Evolutionary conservation across 2,888 invertebrate species (phyloP).

Genomic region (Hirtodrosophila trivittata): DNA sequence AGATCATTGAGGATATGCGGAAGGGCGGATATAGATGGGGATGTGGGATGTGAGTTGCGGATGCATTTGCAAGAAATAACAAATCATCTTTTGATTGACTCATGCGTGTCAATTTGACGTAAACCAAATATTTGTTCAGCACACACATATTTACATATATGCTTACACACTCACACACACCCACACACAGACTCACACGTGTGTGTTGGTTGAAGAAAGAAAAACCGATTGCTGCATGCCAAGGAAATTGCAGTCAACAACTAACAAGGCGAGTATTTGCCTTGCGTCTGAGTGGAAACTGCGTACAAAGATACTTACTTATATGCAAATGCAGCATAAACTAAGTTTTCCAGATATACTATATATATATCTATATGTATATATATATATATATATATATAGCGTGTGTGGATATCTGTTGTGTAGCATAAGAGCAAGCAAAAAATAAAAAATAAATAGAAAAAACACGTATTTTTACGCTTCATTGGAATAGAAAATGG

Average conservation of each 20-base stretch:
- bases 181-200: no score
- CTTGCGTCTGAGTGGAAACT: slow-evolving; percentile 55
- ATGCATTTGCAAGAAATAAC: slow-evolving; percentile 78
- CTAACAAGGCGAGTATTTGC: slow-evolving; percentile 75
- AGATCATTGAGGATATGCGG: slow-evolving; percentile 16
- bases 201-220: slow-evolving; percentile 33
- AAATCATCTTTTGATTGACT: slow-evolving; percentile 80
- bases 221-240: slow-evolving; percentile 63
- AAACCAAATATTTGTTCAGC: slow-evolving; percentile 74
- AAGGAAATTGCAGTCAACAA: slow-evolving; percentile 78
- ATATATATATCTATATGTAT: slow-evolving; percentile 15
- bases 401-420: slow-evolving; percentile 35
- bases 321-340: slow-evolving; percentile 74
- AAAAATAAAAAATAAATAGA: slow-evolving; percentile 26
- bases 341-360: slow-evolving; percentile 57
- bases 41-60: slow-evolving; percentile 44
- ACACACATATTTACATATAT: slow-evolving; percentile 35
- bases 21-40: slow-evolving; percentile 2
- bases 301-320: slow-evolving; percentile 48
- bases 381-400: slow-evolving; percentile 1
- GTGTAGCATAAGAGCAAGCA: slow-evolving; percentile 21
- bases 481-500: slow-evolving; percentile 71
- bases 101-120: slow-evolving; percentile 78
- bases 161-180: no score
- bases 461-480: slow-evolving; percentile 71